A percentile compares a stretch with the other conserved stretches of the same genome.
Evolutionary conservation across 2,797 vertebrate genomes (phyloP).

Genomic region (Oophaga sylvatica): DNA sequence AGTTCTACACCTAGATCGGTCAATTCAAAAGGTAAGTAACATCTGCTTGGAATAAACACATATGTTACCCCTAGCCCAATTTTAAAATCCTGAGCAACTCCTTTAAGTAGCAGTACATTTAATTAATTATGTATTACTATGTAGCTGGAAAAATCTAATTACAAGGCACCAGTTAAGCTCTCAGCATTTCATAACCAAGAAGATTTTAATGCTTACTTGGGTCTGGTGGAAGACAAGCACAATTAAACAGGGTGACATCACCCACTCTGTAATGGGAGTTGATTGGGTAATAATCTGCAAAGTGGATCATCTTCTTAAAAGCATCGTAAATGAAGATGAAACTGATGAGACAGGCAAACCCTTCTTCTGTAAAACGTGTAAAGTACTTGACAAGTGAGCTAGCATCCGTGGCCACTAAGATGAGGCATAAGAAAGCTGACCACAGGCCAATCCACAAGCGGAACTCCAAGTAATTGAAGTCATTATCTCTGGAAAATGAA

Average conservation of each 20-base stretch:
- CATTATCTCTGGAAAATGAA: constrained; percentile 81
- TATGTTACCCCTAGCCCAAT: too few relatives aligned
- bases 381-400: constrained; percentile 98
- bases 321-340: constrained; percentile 99
- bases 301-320: constrained; percentile 98
- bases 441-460: constrained; percentile 97
- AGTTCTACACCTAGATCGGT: too few relatives aligned
- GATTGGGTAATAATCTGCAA: constrained; percentile 91
- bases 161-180: background rate
- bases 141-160: background rate
- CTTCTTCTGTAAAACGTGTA: constrained; percentile 97
- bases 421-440: constrained; percentile 92
- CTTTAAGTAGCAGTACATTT: background rate
- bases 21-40: too few relatives aligned
- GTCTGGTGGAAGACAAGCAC: constrained; percentile 83
- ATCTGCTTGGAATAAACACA: too few relatives aligned
- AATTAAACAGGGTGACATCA: constrained; percentile 85
- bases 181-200: background rate
- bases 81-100: too few relatives aligned
- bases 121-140: background rate
- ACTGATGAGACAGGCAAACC: constrained; percentile 97
- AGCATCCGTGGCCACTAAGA: constrained; percentile 92
- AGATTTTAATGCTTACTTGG: constrained; percentile 76
- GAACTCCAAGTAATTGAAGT: constrained; percentile 94
- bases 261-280: constrained; percentile 83